Evolutionary conservation across 2,797 vertebrate species (phyloP), one percentile per base, ranked within the genome.

Genomic region (Microctenopoma lineatum): DNA sequence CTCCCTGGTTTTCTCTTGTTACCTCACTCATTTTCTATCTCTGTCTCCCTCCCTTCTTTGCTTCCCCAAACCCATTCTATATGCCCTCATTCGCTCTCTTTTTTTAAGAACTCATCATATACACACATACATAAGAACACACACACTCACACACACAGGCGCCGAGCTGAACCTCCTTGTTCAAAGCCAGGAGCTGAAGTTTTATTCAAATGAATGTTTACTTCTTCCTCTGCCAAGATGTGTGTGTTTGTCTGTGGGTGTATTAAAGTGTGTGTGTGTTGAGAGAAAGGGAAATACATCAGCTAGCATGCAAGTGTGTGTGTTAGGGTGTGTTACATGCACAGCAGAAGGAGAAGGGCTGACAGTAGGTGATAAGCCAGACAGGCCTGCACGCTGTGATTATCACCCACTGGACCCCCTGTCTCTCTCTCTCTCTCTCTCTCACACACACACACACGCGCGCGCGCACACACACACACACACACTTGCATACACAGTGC

Each of bases 311-410:
- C 64, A 67, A 72, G 74, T 71, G 81, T 75, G 88, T 64, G 62
- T 62, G 71, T 79, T 68, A 95, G 96, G 94, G 95, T 95, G 89
- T 94, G 95, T 95, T 90, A 80, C 85, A 83, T 81, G 83, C 87
- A 86, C 95, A 93, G 95, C 96, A 97, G 95, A 96, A 96, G 95
- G 95, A 95, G 96, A 95, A 96, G 96, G 95, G 96, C 97, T 99
- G 97, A 98, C 96, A 96, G 95, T 96, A 95, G 96, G 95, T 97
- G 98, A 99, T 99, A 98, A 98, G 96, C 94, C 95, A 94, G 95
- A 95, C 96, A 96, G 96, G 89, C 95, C 96, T 98, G 97, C 96
- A 94, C 92, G 94, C 95, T 95, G 95, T 95, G 96, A 96, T 97
- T 98, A 98, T 98, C 96, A 95, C 96, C 95, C 95, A 95, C 88